Base-by-base conservation (phyloP, 1,140 invertebrate genomes). In the Drosophila novamexicana region DNA sequence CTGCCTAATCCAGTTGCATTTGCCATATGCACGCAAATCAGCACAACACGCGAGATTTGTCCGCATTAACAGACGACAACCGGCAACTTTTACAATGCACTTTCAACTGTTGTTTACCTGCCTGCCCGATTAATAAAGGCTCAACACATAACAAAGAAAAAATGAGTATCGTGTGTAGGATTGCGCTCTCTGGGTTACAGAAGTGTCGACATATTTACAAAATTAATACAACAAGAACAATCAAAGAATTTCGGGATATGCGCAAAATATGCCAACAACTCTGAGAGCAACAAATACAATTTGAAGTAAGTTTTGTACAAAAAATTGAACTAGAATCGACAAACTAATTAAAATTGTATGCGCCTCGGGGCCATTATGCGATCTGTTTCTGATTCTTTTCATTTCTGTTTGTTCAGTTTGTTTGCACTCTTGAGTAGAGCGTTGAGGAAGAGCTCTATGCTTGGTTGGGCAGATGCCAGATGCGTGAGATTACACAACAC, bases 201-300 rank as follows among this genome's bases (percentile, higher is more conserved):
- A 78, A 54, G 71, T 83, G 84, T 89, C 85, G 85, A 89, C 84
- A 89, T 89, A 89, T 89, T 89, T 89, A 89, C 84, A 89, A 84
- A 90, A 78, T 89, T 89, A 89, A 77, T 36, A 58, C 70, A 66
- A 77, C 68, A 88, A 79, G 58, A 88, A 85, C 69, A 84, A 79
- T 85, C 58, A 70, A 66, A 56, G 62, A 73, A 82, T 79, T 78
- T 65, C 45, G 64, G 39, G 42, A 75, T 56, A 61, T 34, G 73
- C 61, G 59, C 70, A 61, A 86, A 79, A 88, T 88, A 88, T 88
- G 83, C 83, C 83, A 88, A 88, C 83, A 75, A 88, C 79, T 67
- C 72, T 53, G 76, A 82, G 82, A 82, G 79, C 83, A 63, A 76
- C 64, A 66, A 67, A 83, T 79, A 85, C 82, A 85, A 85, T 84